phyloP scores from a whole-genome alignment of 2,797 vertebrate species.

The Cetoscarus ocellatus region DNA sequence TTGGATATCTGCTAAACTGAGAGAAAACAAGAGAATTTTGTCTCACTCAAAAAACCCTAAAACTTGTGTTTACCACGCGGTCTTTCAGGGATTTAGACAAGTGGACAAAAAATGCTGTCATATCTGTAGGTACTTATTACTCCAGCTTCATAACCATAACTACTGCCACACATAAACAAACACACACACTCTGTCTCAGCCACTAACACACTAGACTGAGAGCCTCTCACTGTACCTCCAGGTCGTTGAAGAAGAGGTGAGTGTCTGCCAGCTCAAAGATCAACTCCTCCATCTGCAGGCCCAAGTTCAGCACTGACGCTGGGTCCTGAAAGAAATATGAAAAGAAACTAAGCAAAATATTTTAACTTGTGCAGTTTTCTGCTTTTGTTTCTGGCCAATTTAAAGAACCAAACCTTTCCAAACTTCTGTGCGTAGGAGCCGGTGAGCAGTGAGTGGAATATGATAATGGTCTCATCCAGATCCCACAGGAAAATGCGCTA shows the following conservation, averaged over 20 bases:
- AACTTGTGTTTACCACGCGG: too few species aligned
- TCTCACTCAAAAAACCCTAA: too few species aligned
- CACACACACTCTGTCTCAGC: too few species aligned
- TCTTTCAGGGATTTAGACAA: too few species aligned
- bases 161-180: neutral
- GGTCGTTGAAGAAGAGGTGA: conserved; percentile 98
- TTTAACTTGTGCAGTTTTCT: neutral
- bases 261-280: conserved; percentile 99
- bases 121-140: too few species aligned
- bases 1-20: too few species aligned
- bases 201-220: neutral
- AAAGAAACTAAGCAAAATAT: neutral
- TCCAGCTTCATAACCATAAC: too few species aligned
- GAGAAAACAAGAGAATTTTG: too few species aligned
- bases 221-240: conserved; percentile 86
- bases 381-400: fast-evolving
- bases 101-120: too few species aligned
- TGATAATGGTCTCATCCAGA: conserved; percentile 98
- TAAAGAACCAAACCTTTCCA: conserved; percentile 89
- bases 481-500: conserved; percentile 98
- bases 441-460: conserved; percentile 98
- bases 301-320: conserved; percentile 93
- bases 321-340: conserved; percentile 86
- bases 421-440: conserved; percentile 98
- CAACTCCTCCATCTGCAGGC: conserved; percentile 98